Evolutionary conservation across 2,113 vertebrate species (phyloP).

Genomic region (Ahaetulla prasina): DNA sequence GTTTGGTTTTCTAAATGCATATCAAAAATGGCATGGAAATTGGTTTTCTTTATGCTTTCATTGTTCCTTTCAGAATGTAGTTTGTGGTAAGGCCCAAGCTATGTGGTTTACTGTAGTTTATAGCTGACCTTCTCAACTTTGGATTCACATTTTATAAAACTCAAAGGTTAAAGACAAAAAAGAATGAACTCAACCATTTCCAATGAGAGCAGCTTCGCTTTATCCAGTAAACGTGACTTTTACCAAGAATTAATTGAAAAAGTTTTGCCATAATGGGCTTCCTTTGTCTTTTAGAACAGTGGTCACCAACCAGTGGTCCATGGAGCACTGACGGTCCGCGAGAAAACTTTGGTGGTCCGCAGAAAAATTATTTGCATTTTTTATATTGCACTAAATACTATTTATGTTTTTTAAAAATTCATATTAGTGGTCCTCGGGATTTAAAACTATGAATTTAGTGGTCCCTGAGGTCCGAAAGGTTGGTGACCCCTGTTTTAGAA

Average conservation of each 20-base stretch:
- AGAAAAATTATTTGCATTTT: no score
- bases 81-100: conserved; percentile 16
- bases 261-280: conserved; percentile 24
- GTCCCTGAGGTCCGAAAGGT: no score
- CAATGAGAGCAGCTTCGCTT: conserved; percentile 48
- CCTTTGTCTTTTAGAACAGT: conserved; percentile 28
- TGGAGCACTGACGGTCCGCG: no score
- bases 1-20: neutral
- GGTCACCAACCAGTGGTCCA: no score
- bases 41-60: neutral
- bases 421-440: no score
- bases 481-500: no score
- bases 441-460: no score
- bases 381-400: no score
- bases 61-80: conserved; percentile 8
- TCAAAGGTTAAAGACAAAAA: conserved; percentile 47
- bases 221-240: conserved; percentile 30
- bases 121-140: conserved; percentile 29
- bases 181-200: conserved; percentile 32
- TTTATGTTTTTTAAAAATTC: no score
- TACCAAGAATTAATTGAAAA: conserved; percentile 12
- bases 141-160: conserved; percentile 44
- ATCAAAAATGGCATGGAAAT: conserved; percentile 1
- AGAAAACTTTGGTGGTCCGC: no score
- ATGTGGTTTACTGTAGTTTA: neutral